Evolutionary conservation across 1,140 invertebrate genomes (phyloP), one percentile per base, ranked within the genome.

Genomic region (Daktulosphaira vitifoliae): DNA sequence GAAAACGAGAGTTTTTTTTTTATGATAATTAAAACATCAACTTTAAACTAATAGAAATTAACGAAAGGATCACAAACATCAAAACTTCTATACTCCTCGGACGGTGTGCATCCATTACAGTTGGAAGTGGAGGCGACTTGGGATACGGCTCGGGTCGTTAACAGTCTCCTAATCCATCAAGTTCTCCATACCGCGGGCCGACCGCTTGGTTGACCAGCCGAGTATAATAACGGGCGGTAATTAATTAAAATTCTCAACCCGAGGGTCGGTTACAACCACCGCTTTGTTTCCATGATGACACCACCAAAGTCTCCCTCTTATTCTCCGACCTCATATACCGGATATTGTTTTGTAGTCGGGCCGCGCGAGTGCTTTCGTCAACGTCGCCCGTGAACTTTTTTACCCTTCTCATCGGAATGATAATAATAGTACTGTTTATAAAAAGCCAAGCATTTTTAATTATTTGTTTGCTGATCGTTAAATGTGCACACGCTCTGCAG

Each of bases 161-260:
- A 62, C 56, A 48, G 56, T 39, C 42, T 29, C 38, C 56, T 39
- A 16, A 62, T 62, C 56, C 56, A 48, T 62, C 56, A 62, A 48
- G 39, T 62, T n/a, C 56, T 11, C 39, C 39, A n/a, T n/a, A 8
- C 13, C n/a, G 15, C 39, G 5, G 15, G n/a, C 22, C 56, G 29
- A 33, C 29, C 13, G 56, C 25, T 48, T 33, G 56, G 39, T 62
- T 62, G 56, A 62, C 56, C 56, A 62, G 23, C 25, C 56, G 56
- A 62, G 42, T 48, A 62, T 62, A 62, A 62, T 62, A 62, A 62
- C 56, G 56, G 25, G 22, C 16, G 42, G 42, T 23, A 48, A 62
- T 62, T 62, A 62, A 62, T 62, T 62, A 62, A 62, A 62, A 62
- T 62, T 62, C 56, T 62, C 56, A 33, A 62, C 56, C 42, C 26